Evolutionary conservation across 2,797 vertebrate species (phyloP), one percentile per base, ranked within the genome.

Genomic region (Hirundo rustica): DNA sequence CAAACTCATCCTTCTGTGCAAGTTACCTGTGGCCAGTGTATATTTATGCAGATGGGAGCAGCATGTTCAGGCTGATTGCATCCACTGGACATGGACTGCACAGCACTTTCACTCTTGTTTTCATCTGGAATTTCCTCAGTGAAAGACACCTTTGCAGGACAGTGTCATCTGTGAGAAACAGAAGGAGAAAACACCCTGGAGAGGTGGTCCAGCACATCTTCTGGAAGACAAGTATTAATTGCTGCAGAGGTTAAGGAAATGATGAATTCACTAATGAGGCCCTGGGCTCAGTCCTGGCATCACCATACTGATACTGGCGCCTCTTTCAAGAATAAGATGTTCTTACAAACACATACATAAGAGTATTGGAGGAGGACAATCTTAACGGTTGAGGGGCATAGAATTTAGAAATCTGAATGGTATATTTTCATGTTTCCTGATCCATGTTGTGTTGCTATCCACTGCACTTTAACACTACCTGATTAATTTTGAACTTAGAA

Each of bases 11-110:
- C 30, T 42, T 55, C 26, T 32, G 30, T 44, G 38, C 44, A 57
- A 54, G 15, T 14, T 42, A 11, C 12, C 3, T 2, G 10, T 0
- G 1, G 5, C 15, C 1, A 36, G 10, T 44, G 27, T 10, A 10
- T 36, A 7, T 64, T 73, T 62, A 26, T 42, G 17, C 1, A 5
- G 26, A 54, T 0, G 1, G 10, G 6, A 66, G 25, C 17, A 25
- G 30, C 22, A 48, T 16, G 11, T 7, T 11, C 21, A 47, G 29
- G 20, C 27, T 36, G 30, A 58, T 47, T 19, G 11, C 13, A 22
- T 14, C 11, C 9, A 9, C 18, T 38, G 21, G 29, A 65, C 40
- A 42, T 0, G 0, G 9, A 8, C 29, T 42, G 16, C 29, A 42
- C 29, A 60, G 5, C 7, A 18, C 17, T 67, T 62, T 34, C 15